These are phyloP conservation scores for Sitta carolinensis DNA, from an alignment of 2,797 vertebrate species.

Conservation along the genomic window DNA sequence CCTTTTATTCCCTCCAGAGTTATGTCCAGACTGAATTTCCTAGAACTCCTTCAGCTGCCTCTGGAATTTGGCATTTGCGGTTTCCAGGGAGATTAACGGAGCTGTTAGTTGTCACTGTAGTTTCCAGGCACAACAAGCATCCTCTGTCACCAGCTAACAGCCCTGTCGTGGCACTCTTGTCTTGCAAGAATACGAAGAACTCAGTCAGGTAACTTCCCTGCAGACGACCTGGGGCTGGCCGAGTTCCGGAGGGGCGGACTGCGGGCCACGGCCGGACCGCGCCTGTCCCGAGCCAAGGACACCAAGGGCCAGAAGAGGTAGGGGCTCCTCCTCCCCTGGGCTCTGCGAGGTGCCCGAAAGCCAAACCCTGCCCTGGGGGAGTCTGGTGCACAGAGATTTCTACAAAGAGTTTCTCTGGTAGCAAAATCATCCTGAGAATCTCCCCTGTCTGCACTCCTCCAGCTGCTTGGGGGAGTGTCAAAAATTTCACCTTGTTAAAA, in stretches of 20 bases:
- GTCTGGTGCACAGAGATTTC: too few relatives aligned
- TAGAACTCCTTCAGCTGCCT: not conserved
- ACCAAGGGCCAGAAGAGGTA: slow-evolving; percentile 78
- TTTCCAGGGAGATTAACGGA: not conserved
- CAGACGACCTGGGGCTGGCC: slow-evolving; percentile 82
- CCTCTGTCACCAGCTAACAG: slow-evolving; percentile 18
- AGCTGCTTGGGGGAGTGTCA: not conserved
- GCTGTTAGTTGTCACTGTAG: not conserved
- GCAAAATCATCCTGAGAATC: not conserved
- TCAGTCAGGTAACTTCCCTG: slow-evolving; percentile 90
- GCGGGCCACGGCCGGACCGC: slow-evolving; percentile 92
- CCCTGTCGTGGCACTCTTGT: slow-evolving; percentile 21
- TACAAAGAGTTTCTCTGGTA: not conserved
- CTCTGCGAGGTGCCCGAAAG: not conserved
- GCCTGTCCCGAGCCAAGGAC: slow-evolving; percentile 90
- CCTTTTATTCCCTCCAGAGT: not conserved
- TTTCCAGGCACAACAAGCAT: not conserved
- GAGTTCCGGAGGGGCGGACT: slow-evolving; percentile 93
- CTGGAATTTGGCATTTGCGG: not conserved
- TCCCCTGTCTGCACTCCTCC: not conserved
- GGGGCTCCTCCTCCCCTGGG: not conserved
- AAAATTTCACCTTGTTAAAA: not conserved
- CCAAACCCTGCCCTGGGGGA: not conserved
- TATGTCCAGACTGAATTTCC: not conserved
- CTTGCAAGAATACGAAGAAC: slow-evolving; percentile 89